Base-by-base conservation (phyloP, 2,888 invertebrate genomes). In the Lepidochitona cinerea region DNA sequence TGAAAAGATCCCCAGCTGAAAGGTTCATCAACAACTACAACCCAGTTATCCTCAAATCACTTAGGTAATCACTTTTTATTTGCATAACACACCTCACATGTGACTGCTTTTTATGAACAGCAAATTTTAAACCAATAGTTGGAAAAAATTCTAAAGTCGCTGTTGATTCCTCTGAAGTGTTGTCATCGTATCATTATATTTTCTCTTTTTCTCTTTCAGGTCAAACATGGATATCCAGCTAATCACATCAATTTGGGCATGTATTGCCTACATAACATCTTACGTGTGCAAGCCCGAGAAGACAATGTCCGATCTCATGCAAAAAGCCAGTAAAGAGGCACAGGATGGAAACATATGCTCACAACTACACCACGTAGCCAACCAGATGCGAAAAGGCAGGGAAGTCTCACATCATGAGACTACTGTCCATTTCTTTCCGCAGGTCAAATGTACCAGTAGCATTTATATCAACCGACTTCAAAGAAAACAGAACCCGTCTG, bases 201-300 rank as follows among this genome's bases (percentile, higher is more conserved):
- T n/a, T n/a, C n/a, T n/a, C n/a, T 18, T 41, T 41, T 41, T 41
- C 41, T 41, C 18, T 41, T 41, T 73, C 32, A 29, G 73, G 36
- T 66, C 72, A 9, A 75, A 75, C n/a, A 75, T 75, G 75, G 75
- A 75, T 53, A 75, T 75, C 26, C 75, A 75, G 67, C 73, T 32
- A n/a, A 75, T 77, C 23, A 75, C 71, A 6, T 64, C 74, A 36
- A 59, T 77, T 2, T 75, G 75, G 77, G 77, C 77, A 7, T 77
- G 75, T 68, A 64, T 77, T 65, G 74, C 75, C 35, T 75, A 78
- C 54, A 29, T 78, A 18, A 75, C 75, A 26, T 79, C 75, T 3
- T 79, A 74, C 37, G 75, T 79, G 68, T 79, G 77, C 65, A 79
- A 79, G 64, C 74, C 75, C n/a, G 79, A 77, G 52, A 54, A 68